Base-by-base conservation (phyloP, 2,113 vertebrate species). In the Tychaedon coryphoeus region DNA sequence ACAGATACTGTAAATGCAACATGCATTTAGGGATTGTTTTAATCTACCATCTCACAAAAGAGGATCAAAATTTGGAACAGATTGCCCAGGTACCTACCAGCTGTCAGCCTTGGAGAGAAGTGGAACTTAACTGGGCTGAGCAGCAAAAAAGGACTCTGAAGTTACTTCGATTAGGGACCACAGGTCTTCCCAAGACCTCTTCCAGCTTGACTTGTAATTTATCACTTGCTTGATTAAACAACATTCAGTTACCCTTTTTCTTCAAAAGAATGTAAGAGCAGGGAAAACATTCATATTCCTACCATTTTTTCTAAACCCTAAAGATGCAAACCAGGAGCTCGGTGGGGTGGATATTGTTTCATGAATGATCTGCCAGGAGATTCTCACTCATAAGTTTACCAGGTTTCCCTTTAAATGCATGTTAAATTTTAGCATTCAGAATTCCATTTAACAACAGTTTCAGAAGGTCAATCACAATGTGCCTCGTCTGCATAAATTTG, bases 281-380 rank as follows among this genome's bases (percentile, higher is more conserved):
- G 28, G 11, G 51, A 43, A 70, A 57, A 33, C 28, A 0, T 31
- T 48, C 12, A 8, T 58, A 23, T 85, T 34, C 2, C 11, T 48
- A 16, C 10, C 33, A 11, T 65, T 80, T 86, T 86, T 95, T 6
- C 18, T 19, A 42, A 40, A 48, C 28, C 23, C 19, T 14, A 4
- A 53, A 77, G 36, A 2, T 70, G 9, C 28, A 77, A 38, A 31
- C 12, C 6, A 24, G 33, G 29, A 72, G 4, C 34, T 54, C 51
- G 0, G 1, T 72, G 18, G 29, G 20, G 19, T 45, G 36, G 45
- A 5, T 80, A 14, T 10, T 0, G 0, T 54, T 89, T 60, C 6
- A 33, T 47, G 14, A 72, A 60, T 58, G 10, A 25, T 72, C 23
- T 91, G 48, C 26, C 28, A 75, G 36, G 28, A 86, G 48, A n/a